These are phyloP conservation scores for Meghimatium bilineatum DNA, from an alignment of 2,888 invertebrate species.

Conservation along the genomic window DNA sequence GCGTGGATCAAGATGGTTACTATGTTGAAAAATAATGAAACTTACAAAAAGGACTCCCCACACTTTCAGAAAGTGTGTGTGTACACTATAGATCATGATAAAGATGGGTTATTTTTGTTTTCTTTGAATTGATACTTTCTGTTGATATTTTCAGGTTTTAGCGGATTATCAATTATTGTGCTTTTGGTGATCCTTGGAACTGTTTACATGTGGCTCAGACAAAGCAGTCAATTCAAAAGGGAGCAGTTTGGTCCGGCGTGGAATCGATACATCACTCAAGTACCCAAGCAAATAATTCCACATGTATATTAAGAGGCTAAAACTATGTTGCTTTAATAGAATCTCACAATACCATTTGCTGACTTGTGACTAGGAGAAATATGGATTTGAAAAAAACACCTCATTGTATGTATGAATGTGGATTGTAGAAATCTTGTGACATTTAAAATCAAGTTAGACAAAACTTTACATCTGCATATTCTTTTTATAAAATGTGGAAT, in stretches of 20 bases:
- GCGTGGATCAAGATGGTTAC: too few species aligned
- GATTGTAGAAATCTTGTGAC: neutral
- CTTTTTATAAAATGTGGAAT: too few species aligned
- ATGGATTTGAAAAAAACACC: too few species aligned
- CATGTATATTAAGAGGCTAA: slow-evolving; percentile 23
- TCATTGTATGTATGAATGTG: neutral
- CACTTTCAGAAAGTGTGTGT: too few species aligned
- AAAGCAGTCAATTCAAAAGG: slow-evolving; percentile 19
- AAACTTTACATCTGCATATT: neutral
- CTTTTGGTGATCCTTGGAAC: slow-evolving; percentile 22
- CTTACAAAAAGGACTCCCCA: too few species aligned
- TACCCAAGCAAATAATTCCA: slow-evolving; percentile 38
- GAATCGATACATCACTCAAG: slow-evolving; percentile 26
- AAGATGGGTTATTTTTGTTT: neutral
- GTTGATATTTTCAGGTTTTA: slow-evolving; percentile 25
- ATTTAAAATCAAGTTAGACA: neutral
- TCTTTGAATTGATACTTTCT: neutral
- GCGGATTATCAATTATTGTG: slow-evolving; percentile 16
- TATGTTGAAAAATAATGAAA: too few species aligned
- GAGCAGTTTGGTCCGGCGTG: slow-evolving; percentile 29
- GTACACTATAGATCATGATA: too few species aligned
- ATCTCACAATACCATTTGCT: neutral
- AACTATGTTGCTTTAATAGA: neutral
- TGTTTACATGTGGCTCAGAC: slow-evolving; percentile 25
- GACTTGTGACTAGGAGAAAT: neutral